Conservation (phyloP, 2,113 vertebrate species). For the Haplochromis burtoni region DNA sequence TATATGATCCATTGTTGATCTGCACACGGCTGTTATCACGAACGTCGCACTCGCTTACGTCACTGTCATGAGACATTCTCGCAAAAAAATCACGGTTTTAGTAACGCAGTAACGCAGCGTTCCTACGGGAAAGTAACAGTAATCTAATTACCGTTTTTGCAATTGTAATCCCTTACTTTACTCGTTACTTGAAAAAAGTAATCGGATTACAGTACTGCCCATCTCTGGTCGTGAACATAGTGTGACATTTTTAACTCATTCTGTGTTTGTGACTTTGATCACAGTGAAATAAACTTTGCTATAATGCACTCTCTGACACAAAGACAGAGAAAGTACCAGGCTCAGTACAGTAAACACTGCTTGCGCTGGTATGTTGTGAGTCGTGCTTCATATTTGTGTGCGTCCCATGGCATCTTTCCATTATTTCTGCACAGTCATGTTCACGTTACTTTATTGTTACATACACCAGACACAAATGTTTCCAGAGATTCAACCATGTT, state of each 20-base stretch:
- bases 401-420: not conserved
- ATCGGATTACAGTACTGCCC: not conserved
- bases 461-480: not conserved
- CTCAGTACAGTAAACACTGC: not conserved
- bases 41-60: rapidly evolving
- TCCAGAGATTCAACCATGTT: not conserved
- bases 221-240: not conserved
- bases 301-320: not conserved
- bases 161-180: not conserved
- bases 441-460: not conserved
- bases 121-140: not conserved
- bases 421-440: not conserved
- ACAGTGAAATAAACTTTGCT: not conserved
- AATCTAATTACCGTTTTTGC: not conserved
- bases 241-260: not conserved
- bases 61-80: not conserved
- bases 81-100: not conserved
- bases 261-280: not conserved
- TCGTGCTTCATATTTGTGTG: not conserved
- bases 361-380: not conserved
- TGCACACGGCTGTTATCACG: rapidly evolving
- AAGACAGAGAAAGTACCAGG: not conserved
- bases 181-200: not conserved
- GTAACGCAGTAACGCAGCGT: not conserved
- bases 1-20: not conserved